These are phyloP conservation scores for Drosophila mayaguana DNA, from an alignment of 2,888 invertebrate genomes.

Conservation along the genomic window DNA sequence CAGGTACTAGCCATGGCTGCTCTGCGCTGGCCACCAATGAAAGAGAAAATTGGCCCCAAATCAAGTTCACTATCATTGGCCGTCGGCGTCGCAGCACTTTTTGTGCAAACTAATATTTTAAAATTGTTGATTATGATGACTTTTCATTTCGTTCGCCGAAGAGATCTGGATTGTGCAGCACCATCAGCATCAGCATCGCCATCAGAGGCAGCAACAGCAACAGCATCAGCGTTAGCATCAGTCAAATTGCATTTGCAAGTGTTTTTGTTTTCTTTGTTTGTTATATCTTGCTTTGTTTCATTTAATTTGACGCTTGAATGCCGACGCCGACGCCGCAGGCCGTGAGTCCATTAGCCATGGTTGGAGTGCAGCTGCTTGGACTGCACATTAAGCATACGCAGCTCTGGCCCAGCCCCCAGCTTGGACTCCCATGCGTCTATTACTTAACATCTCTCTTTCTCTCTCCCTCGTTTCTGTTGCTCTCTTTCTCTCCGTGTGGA, in stretches of 20 bases:
- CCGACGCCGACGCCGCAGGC: slow-evolving; percentile 45
- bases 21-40: slow-evolving; percentile 50
- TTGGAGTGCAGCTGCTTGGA: slow-evolving; percentile 37
- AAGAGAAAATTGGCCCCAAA: slow-evolving; percentile 72
- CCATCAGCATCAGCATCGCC: slow-evolving; percentile 12
- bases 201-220: not conserved
- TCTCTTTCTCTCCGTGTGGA: slow-evolving; percentile 11
- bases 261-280: slow-evolving; percentile 3
- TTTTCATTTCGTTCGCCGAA: slow-evolving; percentile 64
- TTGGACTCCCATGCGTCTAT: slow-evolving; percentile 24
- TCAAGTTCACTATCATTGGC: slow-evolving; percentile 72
- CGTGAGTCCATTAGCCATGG: slow-evolving; percentile 47
- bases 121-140: slow-evolving; percentile 74
- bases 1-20: slow-evolving; percentile 11
- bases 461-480: not conserved
- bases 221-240: slow-evolving; percentile 27
- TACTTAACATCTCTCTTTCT: slow-evolving; percentile 38
- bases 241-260: slow-evolving; percentile 57
- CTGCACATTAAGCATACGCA: slow-evolving; percentile 58
- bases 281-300: slow-evolving; percentile 23
- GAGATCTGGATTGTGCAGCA: slow-evolving; percentile 63
- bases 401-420: slow-evolving; percentile 17
- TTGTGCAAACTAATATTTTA: slow-evolving; percentile 69
- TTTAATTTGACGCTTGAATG: slow-evolving; percentile 65
- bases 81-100: slow-evolving; percentile 49